phyloP scores from a whole-genome alignment of 2,797 vertebrate genomes.

The Hydrolagus colliei region DNA sequence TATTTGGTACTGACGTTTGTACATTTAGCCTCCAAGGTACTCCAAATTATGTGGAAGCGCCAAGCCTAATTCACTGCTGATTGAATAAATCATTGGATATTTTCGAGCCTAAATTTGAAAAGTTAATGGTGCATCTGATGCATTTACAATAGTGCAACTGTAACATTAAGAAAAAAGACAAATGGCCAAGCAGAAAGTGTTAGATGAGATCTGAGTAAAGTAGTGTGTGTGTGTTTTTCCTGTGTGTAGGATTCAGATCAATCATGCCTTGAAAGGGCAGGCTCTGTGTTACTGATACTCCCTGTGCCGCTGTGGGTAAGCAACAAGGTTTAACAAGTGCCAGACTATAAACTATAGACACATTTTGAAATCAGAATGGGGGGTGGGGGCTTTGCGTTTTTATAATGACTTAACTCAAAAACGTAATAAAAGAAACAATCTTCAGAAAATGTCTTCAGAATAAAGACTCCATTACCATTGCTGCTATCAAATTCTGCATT shows the following conservation, averaged over 20 bases:
- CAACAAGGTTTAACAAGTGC: constrained; percentile 28
- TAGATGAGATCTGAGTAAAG: not conserved
- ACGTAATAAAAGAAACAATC: not conserved
- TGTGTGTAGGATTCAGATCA: constrained; percentile 55
- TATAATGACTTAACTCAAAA: constrained; percentile 19
- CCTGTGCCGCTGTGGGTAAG: constrained; percentile 60
- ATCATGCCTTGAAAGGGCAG: constrained; percentile 51
- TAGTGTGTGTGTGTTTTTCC: constrained; percentile 32
- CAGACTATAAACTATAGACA: constrained; percentile 40
- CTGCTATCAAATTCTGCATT: not conserved
- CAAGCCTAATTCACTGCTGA: not conserved
- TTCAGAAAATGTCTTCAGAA: not conserved
- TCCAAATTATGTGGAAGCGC: not conserved
- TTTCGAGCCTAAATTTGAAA: not conserved
- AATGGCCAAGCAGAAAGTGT: not conserved
- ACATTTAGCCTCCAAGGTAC: not conserved
- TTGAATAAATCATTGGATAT: not conserved
- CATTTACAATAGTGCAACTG: not conserved
- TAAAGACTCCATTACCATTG: not conserved
- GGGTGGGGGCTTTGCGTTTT: constrained; percentile 10
- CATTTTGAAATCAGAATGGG: constrained; percentile 33
- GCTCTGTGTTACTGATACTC: constrained; percentile 69
- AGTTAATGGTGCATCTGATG: too few relatives aligned
- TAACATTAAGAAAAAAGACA: not conserved
- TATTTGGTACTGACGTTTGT: not conserved